Evolutionary conservation across 1,140 invertebrate genomes (phyloP).

Genomic region (Cotesia typhae): DNA sequence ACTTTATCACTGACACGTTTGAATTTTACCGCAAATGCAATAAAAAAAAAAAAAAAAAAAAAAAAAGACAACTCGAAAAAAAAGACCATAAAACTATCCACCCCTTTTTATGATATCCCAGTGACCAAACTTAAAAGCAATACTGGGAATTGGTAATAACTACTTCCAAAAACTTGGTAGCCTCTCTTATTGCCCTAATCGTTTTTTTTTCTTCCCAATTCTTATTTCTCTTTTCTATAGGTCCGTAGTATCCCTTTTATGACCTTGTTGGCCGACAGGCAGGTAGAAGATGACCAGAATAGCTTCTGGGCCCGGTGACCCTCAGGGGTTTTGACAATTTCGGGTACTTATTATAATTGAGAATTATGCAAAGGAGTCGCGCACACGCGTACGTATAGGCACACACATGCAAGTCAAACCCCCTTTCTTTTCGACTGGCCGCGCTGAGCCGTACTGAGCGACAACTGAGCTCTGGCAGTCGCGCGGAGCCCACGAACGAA

Average conservation of each 20-base stretch:
- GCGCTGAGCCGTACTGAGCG: slow-evolving; percentile 65
- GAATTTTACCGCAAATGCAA: neutral
- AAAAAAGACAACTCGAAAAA: slow-evolving; percentile 4
- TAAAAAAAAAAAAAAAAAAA: slow-evolving; percentile 16
- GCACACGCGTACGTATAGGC: slow-evolving; percentile 33
- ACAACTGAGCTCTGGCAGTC: slow-evolving; percentile 62
- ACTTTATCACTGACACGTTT: neutral
- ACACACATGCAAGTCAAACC: slow-evolving; percentile 39
- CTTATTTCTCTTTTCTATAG: slow-evolving; percentile 4
- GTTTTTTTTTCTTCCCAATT: neutral
- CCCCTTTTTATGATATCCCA: slow-evolving; percentile 6
- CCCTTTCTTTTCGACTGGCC: slow-evolving; percentile 61
- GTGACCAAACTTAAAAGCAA: neutral
- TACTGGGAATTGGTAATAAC: slow-evolving; percentile 4
- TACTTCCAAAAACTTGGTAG: slow-evolving; percentile 2
- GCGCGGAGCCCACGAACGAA: slow-evolving; percentile 50
- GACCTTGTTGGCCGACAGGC: neutral
- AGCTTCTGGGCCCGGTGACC: neutral
- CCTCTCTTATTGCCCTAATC: neutral
- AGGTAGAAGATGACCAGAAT: neutral
- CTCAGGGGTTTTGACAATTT: slow-evolving; percentile 15
- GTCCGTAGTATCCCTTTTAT: slow-evolving; percentile 15
- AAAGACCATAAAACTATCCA: slow-evolving; percentile 4
- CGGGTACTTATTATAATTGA: neutral
- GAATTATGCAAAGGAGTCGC: slow-evolving; percentile 18